Evolutionary conservation across 2,888 invertebrate genomes (phyloP).

Genomic region (Villa cingulata): DNA sequence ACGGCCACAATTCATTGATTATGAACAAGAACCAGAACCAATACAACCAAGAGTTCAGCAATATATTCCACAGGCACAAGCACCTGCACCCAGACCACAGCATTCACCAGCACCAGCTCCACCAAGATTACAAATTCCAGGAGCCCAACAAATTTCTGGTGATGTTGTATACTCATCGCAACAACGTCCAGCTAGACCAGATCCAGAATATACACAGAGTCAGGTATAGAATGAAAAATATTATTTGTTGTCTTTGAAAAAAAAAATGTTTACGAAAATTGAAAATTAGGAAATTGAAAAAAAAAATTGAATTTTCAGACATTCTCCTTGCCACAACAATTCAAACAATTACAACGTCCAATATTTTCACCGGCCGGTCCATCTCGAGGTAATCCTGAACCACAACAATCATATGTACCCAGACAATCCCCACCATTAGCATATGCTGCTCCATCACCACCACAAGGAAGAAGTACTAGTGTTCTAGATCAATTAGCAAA

Average conservation of each 20-base stretch:
- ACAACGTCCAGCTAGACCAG: constrained; percentile 31
- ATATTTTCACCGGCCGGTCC: constrained; percentile 20
- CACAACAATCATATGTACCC: constrained; percentile 22
- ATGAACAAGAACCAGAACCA: constrained; percentile 25
- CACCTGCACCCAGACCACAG: constrained; percentile 23
- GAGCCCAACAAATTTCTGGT: constrained; percentile 27
- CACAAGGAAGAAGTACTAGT: constrained; percentile 34
- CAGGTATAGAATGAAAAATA: constrained; percentile 15
- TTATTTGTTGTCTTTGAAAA: not conserved
- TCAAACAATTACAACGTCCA: constrained; percentile 24
- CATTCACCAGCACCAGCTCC: constrained; percentile 23
- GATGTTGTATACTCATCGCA: constrained; percentile 33
- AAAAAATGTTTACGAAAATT: not conserved
- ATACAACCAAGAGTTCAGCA: constrained; percentile 25
- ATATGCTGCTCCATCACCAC: constrained; percentile 7
- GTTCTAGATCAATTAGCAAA: constrained; percentile 67
- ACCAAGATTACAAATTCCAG: constrained; percentile 28
- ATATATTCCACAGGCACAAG: constrained; percentile 10
- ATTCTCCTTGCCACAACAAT: constrained; percentile 13
- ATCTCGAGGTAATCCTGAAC: constrained; percentile 13
- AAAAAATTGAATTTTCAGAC: constrained; percentile 19
- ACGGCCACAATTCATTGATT: constrained; percentile 30
- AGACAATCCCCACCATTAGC: constrained; percentile 15
- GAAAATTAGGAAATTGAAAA: too few species aligned
- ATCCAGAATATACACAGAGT: constrained; percentile 30